Evolutionary conservation across 2,113 vertebrate species (phyloP), one percentile per base, ranked within the genome.

Genomic region (Cardinalis cardinalis): DNA sequence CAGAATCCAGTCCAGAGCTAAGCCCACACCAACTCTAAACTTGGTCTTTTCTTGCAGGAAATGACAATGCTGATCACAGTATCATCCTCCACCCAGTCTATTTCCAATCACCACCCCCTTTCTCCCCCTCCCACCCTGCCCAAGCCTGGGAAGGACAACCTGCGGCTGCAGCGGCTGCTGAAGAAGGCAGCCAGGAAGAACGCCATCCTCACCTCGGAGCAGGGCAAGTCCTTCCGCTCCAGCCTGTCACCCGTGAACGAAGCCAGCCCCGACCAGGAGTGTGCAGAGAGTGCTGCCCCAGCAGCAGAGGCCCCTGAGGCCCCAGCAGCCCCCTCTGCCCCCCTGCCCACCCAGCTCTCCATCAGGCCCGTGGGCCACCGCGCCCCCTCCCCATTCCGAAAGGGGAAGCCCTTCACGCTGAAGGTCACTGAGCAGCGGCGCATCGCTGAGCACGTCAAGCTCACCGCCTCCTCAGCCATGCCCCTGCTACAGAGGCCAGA

Each of bases 201-300:
- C 7, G 81, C 93, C 1, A 12, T 90, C 29, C 97, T 98, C 76
- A 80, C 96, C 3, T 94, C 97, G 0, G 92, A 97, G 56, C 97
- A 97, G 31, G 86, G 90, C 7, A 95, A 96, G 41, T 17, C 94
- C 48, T 99, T 99, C 93, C 98, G 98, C 26, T 94, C 98, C 72
- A 98, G 97, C 59, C 96, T 99, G 59, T 99, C 99, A 0, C 99
- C 99, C 0, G 99, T 99, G 63, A 99, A 98, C 0, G 99, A 99
- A 94, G 99, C 98, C 23, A 98, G 98, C 93, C 93, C 98, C 0
- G 98, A 99, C 81, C 95, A 98, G 1, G 99, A 99, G 63, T 75
- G 92, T 66, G 97, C 96, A 14, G 98, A 98, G 38, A 86, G 68
- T 8, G 16, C 95, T 51, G 95, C 95, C 46, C 95, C 96, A 9